A percentile compares a stretch with the other conserved stretches of the same genome.
Evolutionary conservation across 2,888 invertebrate genomes (phyloP).

Genomic region (Andrena haemorrhoa): DNA sequence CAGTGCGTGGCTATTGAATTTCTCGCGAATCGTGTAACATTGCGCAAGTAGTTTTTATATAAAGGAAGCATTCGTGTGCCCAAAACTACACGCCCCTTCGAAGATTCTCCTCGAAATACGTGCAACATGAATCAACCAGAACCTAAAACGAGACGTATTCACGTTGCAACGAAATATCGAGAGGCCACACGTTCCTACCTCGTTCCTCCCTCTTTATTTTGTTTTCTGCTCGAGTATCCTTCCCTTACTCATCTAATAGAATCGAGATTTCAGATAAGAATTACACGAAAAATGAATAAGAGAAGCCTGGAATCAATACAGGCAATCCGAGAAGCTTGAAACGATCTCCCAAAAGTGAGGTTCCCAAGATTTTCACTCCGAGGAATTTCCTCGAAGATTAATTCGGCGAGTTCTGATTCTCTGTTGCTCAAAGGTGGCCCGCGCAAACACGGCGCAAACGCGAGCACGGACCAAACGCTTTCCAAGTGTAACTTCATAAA

Average conservation of each 20-base stretch:
- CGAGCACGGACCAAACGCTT: neutral
- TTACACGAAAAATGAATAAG: neutral
- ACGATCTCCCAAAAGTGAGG: too few relatives aligned
- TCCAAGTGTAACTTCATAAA: neutral
- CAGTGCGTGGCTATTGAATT: slow-evolving; percentile 16
- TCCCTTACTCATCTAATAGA: neutral
- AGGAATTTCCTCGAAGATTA: too few relatives aligned
- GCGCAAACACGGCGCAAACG: neutral
- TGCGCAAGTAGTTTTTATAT: slow-evolving; percentile 11
- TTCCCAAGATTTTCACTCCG: neutral
- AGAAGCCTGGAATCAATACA: neutral
- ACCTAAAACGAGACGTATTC: slow-evolving; percentile 35
- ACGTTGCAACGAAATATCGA: slow-evolving; percentile 13
- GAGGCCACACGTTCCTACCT: neutral
- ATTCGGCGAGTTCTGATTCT: too few relatives aligned
- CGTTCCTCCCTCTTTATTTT: slow-evolving; percentile 1
- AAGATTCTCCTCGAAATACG: slow-evolving; percentile 22
- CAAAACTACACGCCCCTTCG: slow-evolving; percentile 1
- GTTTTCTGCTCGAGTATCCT: neutral
- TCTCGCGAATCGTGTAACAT: slow-evolving; percentile 20
- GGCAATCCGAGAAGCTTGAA: too few relatives aligned
- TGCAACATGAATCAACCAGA: slow-evolving; percentile 31
- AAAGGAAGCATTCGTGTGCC: slow-evolving; percentile 22
- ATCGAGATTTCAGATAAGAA: neutral
- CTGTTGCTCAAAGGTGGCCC: too few relatives aligned